phyloP scores from a whole-genome alignment of 2,113 vertebrate genomes.

The Vicugna pacos region DNA sequence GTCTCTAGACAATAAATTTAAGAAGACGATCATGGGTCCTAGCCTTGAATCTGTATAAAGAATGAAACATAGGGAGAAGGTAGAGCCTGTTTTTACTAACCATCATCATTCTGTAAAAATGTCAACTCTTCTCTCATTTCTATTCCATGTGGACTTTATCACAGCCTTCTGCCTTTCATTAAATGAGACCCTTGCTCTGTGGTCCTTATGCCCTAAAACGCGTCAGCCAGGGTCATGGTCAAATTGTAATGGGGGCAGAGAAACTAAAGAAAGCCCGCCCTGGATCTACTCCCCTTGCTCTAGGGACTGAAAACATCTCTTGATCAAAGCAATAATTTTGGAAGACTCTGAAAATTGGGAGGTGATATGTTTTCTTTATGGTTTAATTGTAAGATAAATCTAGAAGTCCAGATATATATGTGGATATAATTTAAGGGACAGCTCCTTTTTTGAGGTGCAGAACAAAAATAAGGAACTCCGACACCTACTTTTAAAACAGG shows the following conservation, averaged over 20 bases:
- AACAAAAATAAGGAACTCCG: not conserved
- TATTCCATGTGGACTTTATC: slow-evolving; percentile 83
- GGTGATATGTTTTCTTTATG: not conserved
- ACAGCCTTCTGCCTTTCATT: slow-evolving; percentile 86
- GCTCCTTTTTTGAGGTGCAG: not conserved
- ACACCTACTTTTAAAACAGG: not conserved
- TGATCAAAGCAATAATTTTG: slow-evolving; percentile 56
- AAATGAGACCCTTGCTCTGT: slow-evolving; percentile 70
- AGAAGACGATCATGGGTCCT: slow-evolving; percentile 60
- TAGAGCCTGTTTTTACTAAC: slow-evolving; percentile 80
- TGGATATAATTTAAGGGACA: not conserved
- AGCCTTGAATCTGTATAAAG: slow-evolving; percentile 67
- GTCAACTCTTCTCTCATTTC: slow-evolving; percentile 79
- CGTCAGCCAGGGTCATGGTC: slow-evolving; percentile 77
- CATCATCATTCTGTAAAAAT: slow-evolving; percentile 86
- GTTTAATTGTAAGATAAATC: not conserved
- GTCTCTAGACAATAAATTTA: slow-evolving; percentile 84
- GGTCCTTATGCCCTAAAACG: slow-evolving; percentile 65
- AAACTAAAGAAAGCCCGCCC: slow-evolving; percentile 47
- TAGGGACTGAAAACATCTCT: not conserved
- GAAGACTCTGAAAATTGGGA: not conserved
- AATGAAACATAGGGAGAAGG: not conserved
- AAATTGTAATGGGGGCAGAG: slow-evolving; percentile 72
- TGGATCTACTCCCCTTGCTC: slow-evolving; percentile 58
- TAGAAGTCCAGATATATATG: not conserved